Conservation (phyloP, 2,888 invertebrate genomes). For the Zaprionus bogoriensis region DNA sequence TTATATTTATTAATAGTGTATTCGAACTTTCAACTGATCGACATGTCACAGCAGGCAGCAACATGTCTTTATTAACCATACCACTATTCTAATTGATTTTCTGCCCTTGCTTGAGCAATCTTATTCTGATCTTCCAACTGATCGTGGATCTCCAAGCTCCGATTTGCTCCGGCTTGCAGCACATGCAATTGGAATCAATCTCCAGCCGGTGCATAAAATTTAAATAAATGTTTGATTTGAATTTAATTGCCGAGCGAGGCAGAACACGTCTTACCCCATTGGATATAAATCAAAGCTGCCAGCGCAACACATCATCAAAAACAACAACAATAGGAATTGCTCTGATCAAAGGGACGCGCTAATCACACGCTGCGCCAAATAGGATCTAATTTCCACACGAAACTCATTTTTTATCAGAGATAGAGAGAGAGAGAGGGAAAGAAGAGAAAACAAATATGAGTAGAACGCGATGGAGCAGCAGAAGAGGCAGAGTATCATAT, state of each 20-base stretch:
- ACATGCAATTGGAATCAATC: slow-evolving; percentile 65
- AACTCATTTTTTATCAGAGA: slow-evolving; percentile 49
- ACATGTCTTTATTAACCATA: too few relatives aligned
- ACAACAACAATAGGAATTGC: slow-evolving; percentile 30
- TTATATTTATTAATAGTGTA: too few relatives aligned
- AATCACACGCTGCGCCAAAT: slow-evolving; percentile 78
- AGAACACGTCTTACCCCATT: slow-evolving; percentile 42
- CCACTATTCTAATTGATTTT: too few relatives aligned
- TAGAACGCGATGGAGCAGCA: not conserved
- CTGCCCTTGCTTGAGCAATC: too few relatives aligned
- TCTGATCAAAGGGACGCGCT: slow-evolving; percentile 73
- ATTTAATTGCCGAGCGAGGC: slow-evolving; percentile 70
- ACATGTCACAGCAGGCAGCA: too few relatives aligned
- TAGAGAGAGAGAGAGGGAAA: too few relatives aligned
- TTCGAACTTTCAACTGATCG: too few relatives aligned
- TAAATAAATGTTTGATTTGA: slow-evolving; percentile 81
- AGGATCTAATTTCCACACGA: slow-evolving; percentile 80
- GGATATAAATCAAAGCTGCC: slow-evolving; percentile 56
- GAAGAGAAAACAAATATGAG: slow-evolving; percentile 1
- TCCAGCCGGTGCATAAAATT: slow-evolving; percentile 77
- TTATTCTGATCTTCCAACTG: too few relatives aligned
- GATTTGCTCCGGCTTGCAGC: slow-evolving; percentile 16
- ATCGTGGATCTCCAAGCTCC: not conserved
- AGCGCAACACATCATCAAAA: slow-evolving; percentile 38
- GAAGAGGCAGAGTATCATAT: slow-evolving; percentile 39